Conservation (phyloP, 2,113 vertebrate genomes). For the Cariama cristata region DNA sequence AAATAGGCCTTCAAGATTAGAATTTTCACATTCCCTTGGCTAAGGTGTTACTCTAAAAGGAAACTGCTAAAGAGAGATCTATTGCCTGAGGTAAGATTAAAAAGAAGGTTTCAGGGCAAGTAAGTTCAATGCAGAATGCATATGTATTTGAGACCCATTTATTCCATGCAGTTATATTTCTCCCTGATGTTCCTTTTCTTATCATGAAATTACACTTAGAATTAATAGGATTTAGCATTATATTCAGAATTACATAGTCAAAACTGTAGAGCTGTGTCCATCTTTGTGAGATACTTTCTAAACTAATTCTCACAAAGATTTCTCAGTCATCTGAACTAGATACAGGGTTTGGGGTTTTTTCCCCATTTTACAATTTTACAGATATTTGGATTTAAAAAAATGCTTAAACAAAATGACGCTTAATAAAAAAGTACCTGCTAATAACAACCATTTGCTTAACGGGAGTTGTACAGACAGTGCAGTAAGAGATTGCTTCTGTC, state of each 20-base stretch:
- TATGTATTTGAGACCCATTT: not conserved
- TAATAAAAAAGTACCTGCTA: not conserved
- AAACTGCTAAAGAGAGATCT: not conserved
- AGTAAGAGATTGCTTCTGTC: not conserved
- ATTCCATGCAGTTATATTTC: not conserved
- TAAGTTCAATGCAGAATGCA: not conserved
- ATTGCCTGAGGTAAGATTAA: not conserved
- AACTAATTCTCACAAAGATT: not conserved
- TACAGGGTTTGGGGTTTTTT: not conserved
- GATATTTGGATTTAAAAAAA: not conserved
- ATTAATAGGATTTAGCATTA: constrained; percentile 22
- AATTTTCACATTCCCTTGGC: not conserved
- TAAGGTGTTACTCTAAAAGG: constrained; percentile 5
- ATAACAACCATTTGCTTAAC: not conserved
- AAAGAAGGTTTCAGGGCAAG: constrained; percentile 4
- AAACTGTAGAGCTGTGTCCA: not conserved
- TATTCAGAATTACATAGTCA: not conserved
- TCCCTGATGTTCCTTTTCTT: not conserved
- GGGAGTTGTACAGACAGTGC: not conserved
- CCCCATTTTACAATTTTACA: not conserved
- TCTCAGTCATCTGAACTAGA: not conserved
- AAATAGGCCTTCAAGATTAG: not conserved
- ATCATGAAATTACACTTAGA: not conserved
- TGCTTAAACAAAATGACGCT: not conserved
- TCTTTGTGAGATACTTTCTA: not conserved